Conservation (phyloP, 2,797 vertebrate genomes). For the Pygocentrus nattereri region DNA sequence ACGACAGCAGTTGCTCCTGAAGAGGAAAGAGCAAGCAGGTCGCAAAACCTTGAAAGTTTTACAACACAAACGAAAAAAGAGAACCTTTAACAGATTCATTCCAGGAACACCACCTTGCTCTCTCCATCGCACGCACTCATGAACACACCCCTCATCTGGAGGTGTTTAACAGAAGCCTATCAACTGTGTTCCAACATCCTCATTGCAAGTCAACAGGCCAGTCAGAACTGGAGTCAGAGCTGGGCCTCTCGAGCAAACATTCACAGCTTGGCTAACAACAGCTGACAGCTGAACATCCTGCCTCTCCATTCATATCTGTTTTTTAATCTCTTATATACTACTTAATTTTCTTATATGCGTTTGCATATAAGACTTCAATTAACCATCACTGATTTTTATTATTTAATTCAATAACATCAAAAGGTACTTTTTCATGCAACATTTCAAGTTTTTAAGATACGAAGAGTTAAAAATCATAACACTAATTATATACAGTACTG, state of each 20-base stretch:
- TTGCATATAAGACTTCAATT: background rate
- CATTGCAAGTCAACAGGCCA: slow-evolving; percentile 8
- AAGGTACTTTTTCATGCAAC: too few species aligned
- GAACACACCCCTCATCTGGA: slow-evolving; percentile 56
- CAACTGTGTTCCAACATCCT: slow-evolving; percentile 8
- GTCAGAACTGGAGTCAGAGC: slow-evolving; percentile 30
- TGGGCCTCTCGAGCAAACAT: background rate
- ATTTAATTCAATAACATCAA: too few species aligned
- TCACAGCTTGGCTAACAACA: slow-evolving; percentile 13
- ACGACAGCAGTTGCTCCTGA: background rate
- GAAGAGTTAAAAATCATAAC: too few species aligned
- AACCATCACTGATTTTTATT: too few species aligned
- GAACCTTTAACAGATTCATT: background rate
- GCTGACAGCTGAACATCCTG: background rate
- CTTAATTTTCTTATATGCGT: too few species aligned
- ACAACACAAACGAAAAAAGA: slow-evolving; percentile 16
- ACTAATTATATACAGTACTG: too few species aligned
- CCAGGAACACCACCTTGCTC: slow-evolving; percentile 21
- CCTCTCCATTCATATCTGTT: background rate
- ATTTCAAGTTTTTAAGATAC: too few species aligned
- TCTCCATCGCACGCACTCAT: slow-evolving; percentile 3
- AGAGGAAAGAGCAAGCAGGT: slow-evolving; percentile 24
- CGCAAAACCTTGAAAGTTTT: slow-evolving; percentile 44
- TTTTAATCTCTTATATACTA: background rate
- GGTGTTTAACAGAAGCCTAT: slow-evolving; percentile 51